These are phyloP conservation scores for Asteroscopus sphinx DNA, from an alignment of 2,888 invertebrate genomes.

Conservation along the genomic window DNA sequence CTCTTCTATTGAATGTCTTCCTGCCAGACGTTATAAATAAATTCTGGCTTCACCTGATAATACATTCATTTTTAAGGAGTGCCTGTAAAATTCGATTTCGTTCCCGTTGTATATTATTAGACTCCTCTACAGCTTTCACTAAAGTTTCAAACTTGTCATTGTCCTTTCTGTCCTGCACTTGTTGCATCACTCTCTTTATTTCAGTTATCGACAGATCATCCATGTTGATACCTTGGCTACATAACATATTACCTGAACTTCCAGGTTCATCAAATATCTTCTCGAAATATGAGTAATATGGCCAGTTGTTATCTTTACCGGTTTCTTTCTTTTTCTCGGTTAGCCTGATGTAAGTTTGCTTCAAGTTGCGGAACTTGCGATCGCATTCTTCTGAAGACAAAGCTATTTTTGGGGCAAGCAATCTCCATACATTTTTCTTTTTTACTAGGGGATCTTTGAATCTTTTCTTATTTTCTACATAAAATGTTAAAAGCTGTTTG, in stretches of 20 bases:
- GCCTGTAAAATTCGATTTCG: slow-evolving; percentile 80
- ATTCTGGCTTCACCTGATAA: too few relatives aligned
- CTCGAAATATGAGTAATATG: slow-evolving; percentile 81
- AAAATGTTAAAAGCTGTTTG: slow-evolving; percentile 76
- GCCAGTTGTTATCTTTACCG: slow-evolving; percentile 79
- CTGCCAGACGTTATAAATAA: too few relatives aligned
- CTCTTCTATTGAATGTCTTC: too few relatives aligned
- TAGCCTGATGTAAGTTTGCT: slow-evolving; percentile 81
- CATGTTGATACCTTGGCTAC: slow-evolving; percentile 49
- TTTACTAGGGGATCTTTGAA: slow-evolving; percentile 78
- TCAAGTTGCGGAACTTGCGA: slow-evolving; percentile 82
- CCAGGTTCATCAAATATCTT: slow-evolving; percentile 74
- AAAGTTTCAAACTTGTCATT: slow-evolving; percentile 77
- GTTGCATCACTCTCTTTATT: slow-evolving; percentile 69
- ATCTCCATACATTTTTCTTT: slow-evolving; percentile 79
- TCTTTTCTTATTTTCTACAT: slow-evolving; percentile 78
- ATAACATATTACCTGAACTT: slow-evolving; percentile 13
- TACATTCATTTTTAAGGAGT: slow-evolving; percentile 65
- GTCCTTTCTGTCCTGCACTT: slow-evolving; percentile 66
- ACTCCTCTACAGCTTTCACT: slow-evolving; percentile 76
- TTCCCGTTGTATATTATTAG: slow-evolving; percentile 81
- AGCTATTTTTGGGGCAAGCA: slow-evolving; percentile 72
- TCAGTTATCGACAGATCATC: slow-evolving; percentile 69
- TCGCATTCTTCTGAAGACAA: slow-evolving; percentile 81
- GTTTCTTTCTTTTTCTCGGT: slow-evolving; percentile 73